Conservation (phyloP, 2,797 vertebrate species). For the Pteropus rufus region DNA sequence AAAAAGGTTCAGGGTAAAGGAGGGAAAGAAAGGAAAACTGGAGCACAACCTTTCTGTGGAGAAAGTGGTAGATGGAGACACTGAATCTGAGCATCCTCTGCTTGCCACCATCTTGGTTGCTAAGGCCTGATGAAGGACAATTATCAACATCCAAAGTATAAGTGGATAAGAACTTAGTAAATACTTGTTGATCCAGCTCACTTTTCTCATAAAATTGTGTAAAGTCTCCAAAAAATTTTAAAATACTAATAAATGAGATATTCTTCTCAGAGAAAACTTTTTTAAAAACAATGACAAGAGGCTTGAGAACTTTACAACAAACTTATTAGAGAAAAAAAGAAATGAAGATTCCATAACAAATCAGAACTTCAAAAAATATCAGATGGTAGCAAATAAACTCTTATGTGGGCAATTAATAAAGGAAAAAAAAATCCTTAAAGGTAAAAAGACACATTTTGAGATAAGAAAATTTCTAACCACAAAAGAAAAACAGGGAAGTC, state of each 20-base stretch:
- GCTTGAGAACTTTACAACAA: not conserved
- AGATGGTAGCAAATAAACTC: not conserved
- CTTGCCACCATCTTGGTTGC: not conserved
- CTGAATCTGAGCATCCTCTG: not conserved
- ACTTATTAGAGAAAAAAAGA: not conserved
- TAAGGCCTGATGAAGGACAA: not conserved
- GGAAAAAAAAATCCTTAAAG: not conserved
- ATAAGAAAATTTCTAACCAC: conserved; percentile 18
- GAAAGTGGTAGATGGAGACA: not conserved
- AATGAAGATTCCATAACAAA: not conserved
- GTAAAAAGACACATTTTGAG: not conserved
- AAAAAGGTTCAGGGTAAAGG: not conserved
- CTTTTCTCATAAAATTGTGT: not conserved
- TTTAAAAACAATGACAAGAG: not conserved
- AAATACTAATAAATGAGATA: not conserved
- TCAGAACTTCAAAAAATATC: not conserved
- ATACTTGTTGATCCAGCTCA: not conserved
- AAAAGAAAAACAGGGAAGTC: not conserved
- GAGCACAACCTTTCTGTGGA: not conserved
- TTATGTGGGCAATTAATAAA: not conserved
- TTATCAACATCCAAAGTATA: not conserved
- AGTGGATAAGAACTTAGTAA: not conserved
- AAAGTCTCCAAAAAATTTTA: not conserved
- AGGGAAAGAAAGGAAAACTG: not conserved
- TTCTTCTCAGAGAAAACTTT: not conserved